phyloP scores from a whole-genome alignment of 2,797 vertebrate genomes.

The Sebastes hopkinsi region DNA sequence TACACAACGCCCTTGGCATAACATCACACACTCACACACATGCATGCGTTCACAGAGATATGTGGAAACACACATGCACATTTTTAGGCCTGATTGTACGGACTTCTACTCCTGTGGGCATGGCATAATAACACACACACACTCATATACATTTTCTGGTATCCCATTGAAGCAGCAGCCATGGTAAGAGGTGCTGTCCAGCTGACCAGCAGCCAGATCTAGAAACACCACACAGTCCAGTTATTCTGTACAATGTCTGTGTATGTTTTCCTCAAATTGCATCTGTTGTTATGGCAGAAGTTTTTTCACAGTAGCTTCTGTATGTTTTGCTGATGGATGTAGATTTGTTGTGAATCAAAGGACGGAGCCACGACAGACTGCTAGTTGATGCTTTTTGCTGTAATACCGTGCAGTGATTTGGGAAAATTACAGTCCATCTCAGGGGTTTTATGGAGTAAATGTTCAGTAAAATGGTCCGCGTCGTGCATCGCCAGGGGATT shows the following conservation, averaged over 20 bases:
- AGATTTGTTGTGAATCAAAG: constrained; percentile 45
- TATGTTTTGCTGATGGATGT: constrained; percentile 35
- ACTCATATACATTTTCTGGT: constrained; percentile 12
- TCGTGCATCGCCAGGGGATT: constrained; percentile 24
- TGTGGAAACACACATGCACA: constrained; percentile 33
- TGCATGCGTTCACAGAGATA: constrained; percentile 40
- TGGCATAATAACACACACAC: constrained; percentile 25
- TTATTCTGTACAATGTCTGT: constrained; percentile 6
- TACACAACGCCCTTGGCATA: constrained; percentile 66
- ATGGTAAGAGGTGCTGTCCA: constrained; percentile 22
- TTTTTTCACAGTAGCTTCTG: constrained; percentile 18
- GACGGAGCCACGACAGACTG: constrained; percentile 8
- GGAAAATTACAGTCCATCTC: constrained; percentile 51
- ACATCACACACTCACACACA: constrained; percentile 34
- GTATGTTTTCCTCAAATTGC: constrained; percentile 22
- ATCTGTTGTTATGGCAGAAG: constrained; percentile 1
- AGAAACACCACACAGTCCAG: constrained; percentile 5
- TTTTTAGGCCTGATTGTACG: constrained; percentile 45
- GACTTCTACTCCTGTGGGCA: constrained; percentile 52
- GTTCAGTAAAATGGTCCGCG: constrained; percentile 32
- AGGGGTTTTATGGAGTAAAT: constrained; percentile 40
- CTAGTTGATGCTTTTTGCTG: constrained; percentile 31
- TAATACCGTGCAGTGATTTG: constrained; percentile 32
- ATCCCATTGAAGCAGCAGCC: constrained; percentile 29
- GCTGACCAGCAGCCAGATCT: constrained; percentile 32